Conservation (phyloP, 2,113 vertebrate species). For the human region DNA sequence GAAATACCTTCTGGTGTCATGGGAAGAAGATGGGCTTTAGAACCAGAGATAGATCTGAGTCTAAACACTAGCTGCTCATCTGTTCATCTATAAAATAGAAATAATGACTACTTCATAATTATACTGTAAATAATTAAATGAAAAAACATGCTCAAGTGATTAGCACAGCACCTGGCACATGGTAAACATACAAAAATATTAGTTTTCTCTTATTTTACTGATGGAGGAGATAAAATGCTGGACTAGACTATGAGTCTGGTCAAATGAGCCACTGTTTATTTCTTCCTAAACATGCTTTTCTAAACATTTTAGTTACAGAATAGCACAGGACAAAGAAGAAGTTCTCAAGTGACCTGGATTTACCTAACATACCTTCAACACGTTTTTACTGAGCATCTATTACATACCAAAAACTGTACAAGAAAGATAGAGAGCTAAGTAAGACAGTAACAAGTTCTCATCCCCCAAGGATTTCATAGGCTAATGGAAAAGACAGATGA, state of each 20-base stretch:
- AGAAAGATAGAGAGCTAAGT: not conserved
- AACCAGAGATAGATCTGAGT: not conserved
- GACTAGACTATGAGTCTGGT: not conserved
- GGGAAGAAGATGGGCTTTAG: slow-evolving; percentile 21
- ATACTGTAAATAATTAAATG: slow-evolving; percentile 24
- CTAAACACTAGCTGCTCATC: not conserved
- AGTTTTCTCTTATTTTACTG: slow-evolving; percentile 12
- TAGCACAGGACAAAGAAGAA: not conserved
- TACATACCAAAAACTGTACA: not conserved
- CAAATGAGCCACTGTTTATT: not conserved
- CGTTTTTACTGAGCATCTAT: slow-evolving; percentile 8
- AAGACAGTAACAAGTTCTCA: not conserved
- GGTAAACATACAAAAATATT: not conserved
- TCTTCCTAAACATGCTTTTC: slow-evolving; percentile 6
- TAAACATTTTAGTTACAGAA: not conserved
- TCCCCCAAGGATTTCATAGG: not conserved
- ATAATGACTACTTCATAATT: not conserved
- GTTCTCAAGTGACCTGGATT: not conserved
- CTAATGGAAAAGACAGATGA: not conserved
- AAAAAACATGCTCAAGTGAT: not conserved
- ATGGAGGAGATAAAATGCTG: not conserved
- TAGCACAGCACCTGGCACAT: not conserved
- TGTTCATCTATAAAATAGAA: slow-evolving; percentile 32
- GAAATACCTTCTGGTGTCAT: not conserved
- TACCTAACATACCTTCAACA: not conserved